Conservation (phyloP, 2,797 vertebrate genomes). For the Microctenopoma stevenorrisi region DNA sequence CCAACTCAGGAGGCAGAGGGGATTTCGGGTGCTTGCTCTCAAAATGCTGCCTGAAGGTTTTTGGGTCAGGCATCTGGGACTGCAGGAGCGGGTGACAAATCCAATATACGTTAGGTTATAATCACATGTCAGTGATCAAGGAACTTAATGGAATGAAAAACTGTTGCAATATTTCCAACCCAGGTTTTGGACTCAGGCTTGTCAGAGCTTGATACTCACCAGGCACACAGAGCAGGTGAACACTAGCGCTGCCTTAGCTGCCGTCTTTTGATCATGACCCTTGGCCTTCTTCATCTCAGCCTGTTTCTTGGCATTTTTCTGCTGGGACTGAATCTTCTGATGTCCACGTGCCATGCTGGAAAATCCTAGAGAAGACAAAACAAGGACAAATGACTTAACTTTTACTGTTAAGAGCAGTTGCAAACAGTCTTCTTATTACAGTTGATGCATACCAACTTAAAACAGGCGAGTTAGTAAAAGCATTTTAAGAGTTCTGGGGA, state of each 20-base stretch:
- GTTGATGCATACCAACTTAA: not conserved
- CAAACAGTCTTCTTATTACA: not conserved
- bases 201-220: constrained; percentile 51
- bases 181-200: not conserved
- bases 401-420: constrained; percentile 4
- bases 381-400: not conserved
- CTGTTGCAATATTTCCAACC: not conserved
- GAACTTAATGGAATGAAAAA: not conserved
- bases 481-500: not conserved
- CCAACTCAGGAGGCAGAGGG: constrained; percentile 92
- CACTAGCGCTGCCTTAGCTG: constrained; percentile 93
- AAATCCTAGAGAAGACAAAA: constrained; percentile 17
- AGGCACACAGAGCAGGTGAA: constrained; percentile 87
- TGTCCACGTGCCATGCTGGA: constrained; percentile 92
- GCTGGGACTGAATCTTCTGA: constrained; percentile 96
- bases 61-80: constrained; percentile 98
- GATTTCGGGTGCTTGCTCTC: constrained; percentile 97
- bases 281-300: constrained; percentile 95
- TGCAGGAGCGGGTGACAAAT: constrained; percentile 64
- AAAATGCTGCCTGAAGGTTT: constrained; percentile 98
- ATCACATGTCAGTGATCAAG: not conserved
- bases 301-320: constrained; percentile 97
- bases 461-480: constrained; percentile 6
- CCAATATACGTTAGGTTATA: not conserved
- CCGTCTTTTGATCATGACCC: constrained; percentile 95